A percentile compares a stretch with the other conserved stretches of the same genome.
Evolutionary conservation across 2,797 vertebrate species (phyloP).

Genomic region (Mormyrops attenuatus): DNA sequence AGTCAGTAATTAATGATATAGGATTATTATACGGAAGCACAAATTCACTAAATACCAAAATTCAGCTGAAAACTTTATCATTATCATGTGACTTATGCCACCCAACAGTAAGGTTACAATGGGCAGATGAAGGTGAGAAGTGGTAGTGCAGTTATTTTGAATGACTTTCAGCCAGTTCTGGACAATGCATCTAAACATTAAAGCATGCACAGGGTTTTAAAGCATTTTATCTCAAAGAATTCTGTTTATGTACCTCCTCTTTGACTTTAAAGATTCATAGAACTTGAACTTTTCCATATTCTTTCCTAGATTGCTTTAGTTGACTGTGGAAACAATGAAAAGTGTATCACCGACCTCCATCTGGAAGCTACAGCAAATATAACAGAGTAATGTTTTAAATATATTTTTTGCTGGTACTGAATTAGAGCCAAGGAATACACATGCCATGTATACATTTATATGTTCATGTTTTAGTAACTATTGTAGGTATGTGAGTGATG

Average conservation of each 20-base stretch:
- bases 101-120: background rate
- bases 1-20: background rate
- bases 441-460: background rate
- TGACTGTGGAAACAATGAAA: conserved; percentile 80
- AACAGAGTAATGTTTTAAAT: conserved; percentile 52
- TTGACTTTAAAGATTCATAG: background rate
- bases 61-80: background rate
- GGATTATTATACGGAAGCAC: background rate
- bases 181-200: background rate
- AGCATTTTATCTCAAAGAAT: background rate
- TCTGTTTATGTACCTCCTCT: background rate
- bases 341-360: conserved; percentile 79
- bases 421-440: background rate
- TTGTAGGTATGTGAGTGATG: background rate
- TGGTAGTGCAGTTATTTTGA: background rate
- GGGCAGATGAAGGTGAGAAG: background rate
- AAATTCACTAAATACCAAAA: background rate
- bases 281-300: background rate
- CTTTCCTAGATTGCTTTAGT: conserved; percentile 64
- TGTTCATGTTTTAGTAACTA: background rate
- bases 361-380: conserved; percentile 64
- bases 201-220: too few species aligned
- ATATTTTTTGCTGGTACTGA: background rate
- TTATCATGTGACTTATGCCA: background rate
- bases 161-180: background rate